phyloP scores from a whole-genome alignment of 1,140 invertebrate species.

The Platorchestia sp. region DNA sequence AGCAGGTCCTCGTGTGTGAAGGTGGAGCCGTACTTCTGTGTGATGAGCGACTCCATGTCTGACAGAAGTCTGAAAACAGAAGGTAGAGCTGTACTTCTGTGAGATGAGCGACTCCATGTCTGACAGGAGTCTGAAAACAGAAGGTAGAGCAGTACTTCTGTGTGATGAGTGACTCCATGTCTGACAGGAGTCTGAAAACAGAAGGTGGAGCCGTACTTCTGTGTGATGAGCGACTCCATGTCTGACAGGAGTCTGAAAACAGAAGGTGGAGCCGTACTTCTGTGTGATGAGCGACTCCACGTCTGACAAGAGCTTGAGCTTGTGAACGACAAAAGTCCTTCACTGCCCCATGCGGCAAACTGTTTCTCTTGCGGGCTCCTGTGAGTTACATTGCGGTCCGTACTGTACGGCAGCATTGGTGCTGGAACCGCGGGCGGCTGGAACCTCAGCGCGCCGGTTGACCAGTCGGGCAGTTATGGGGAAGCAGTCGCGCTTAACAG shows the following conservation, averaged over 20 bases:
- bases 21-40: constrained; percentile 32
- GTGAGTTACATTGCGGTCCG: too few relatives aligned
- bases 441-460: too few relatives aligned
- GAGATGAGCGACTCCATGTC: not conserved
- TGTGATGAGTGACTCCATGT: not conserved
- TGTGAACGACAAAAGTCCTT: too few relatives aligned
- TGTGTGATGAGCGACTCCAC: constrained; percentile 20
- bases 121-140: not conserved
- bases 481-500: too few relatives aligned
- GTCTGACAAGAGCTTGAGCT: not conserved
- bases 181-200: not conserved
- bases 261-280: constrained; percentile 41
- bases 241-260: not conserved
- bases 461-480: too few relatives aligned
- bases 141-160: not conserved
- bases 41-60: constrained; percentile 18
- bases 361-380: too few relatives aligned
- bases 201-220: constrained; percentile 43
- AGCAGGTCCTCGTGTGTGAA: constrained; percentile 29
- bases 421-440: too few relatives aligned
- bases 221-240: constrained; percentile 16
- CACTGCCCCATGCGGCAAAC: too few relatives aligned
- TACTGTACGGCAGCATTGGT: too few relatives aligned
- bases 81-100: not conserved
- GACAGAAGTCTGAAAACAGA: constrained; percentile 4